Percentiles rank a stretch among this genome's conserved stretches.
Evolutionary conservation across 2,888 invertebrate genomes (phyloP).

Genomic region (Falcaria lacertinaria): DNA sequence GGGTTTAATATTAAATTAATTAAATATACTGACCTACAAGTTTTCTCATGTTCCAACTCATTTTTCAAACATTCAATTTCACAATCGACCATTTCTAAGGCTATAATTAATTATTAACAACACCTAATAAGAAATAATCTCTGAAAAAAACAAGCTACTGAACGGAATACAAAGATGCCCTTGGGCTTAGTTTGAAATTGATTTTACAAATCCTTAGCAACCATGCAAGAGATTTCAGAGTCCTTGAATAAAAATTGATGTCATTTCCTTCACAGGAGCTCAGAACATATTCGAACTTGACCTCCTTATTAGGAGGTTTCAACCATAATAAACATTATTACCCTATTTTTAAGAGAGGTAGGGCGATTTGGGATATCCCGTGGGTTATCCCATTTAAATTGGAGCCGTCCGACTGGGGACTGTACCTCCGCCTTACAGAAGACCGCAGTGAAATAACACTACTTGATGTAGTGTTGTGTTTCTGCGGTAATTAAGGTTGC

Average conservation of each 20-base stretch:
- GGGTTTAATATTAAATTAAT: too few relatives aligned
- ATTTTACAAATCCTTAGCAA: conserved; percentile 8
- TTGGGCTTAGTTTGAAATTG: conserved; percentile 2
- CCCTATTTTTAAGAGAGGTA: too few relatives aligned
- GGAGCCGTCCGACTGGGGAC: too few relatives aligned
- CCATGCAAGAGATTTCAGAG: not conserved
- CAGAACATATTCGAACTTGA: too few relatives aligned
- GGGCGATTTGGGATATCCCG: too few relatives aligned
- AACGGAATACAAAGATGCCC: conserved; percentile 11
- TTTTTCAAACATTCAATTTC: conserved; percentile 68
- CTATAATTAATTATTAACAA: conserved; percentile 9
- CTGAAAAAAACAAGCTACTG: conserved; percentile 9
- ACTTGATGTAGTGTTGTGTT: too few relatives aligned
- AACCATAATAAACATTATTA: too few relatives aligned
- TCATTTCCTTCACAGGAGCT: not conserved
- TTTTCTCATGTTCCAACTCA: conserved; percentile 72
- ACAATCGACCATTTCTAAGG: conserved; percentile 55
- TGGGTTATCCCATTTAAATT: too few relatives aligned
- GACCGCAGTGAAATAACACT: too few relatives aligned
- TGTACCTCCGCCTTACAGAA: too few relatives aligned
- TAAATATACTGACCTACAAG: conserved; percentile 52
- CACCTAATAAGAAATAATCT: not conserved
- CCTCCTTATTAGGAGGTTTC: too few relatives aligned
- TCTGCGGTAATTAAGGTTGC: too few relatives aligned
- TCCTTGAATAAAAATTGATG: not conserved